Percentiles rank a stretch among this genome's conserved stretches.
phyloP scores from a whole-genome alignment of 2,113 vertebrate genomes.

The Odocoileus hemionus region DNA sequence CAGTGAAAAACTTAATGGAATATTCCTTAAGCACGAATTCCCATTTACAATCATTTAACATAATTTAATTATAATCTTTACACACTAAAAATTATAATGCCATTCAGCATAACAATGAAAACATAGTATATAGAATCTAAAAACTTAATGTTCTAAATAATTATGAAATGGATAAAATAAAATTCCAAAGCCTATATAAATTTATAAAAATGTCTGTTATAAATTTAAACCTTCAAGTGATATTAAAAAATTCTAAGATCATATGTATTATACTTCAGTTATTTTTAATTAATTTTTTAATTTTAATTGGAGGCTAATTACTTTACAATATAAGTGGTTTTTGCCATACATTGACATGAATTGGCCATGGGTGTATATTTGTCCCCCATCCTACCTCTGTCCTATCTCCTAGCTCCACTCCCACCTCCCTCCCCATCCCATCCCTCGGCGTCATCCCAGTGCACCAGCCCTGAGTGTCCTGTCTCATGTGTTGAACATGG shows the following conservation, averaged over 20 bases:
- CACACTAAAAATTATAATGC: neutral
- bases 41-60: neutral
- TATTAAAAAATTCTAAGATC: neutral
- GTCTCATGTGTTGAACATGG: rapidly evolving
- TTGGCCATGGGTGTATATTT: neutral
- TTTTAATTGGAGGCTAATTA: neutral
- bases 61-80: neutral
- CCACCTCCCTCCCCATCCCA: neutral
- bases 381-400: neutral
- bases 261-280: neutral
- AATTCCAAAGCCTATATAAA: neutral
- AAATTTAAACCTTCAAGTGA: neutral
- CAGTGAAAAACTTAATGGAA: neutral
- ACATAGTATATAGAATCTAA: neutral
- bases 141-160: neutral
- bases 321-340: neutral
- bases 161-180: neutral
- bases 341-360: neutral
- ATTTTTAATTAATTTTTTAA: neutral
- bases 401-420: neutral
- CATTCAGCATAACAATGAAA: neutral
- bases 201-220: neutral
- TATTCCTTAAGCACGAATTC: neutral
- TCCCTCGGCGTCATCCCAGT: neutral
- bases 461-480: rapidly evolving